Conservation (phyloP, 2,797 vertebrate species). For the Phoeniculus purpureus region DNA sequence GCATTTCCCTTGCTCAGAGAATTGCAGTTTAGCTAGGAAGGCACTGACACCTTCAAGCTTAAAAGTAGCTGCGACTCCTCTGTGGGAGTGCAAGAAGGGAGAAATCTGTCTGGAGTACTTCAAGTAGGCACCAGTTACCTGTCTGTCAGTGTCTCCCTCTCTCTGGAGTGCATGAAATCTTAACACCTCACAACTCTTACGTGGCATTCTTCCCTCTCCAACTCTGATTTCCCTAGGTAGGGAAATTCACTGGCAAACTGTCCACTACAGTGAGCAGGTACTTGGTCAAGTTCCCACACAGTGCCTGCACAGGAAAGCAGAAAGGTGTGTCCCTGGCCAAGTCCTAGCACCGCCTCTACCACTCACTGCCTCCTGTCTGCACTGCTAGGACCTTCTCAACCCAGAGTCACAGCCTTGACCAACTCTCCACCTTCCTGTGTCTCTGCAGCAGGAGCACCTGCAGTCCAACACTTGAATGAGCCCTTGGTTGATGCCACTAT, state of each 20-base stretch:
- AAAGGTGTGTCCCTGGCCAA: background rate
- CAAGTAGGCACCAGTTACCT: background rate
- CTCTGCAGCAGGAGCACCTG: constrained; percentile 73
- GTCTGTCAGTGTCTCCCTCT: background rate
- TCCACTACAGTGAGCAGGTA: background rate
- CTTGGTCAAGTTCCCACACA: background rate
- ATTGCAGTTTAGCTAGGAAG: background rate
- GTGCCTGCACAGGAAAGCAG: background rate
- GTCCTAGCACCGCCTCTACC: background rate
- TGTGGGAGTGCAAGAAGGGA: background rate
- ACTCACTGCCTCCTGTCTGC: background rate
- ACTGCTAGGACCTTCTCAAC: background rate
- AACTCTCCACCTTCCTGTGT: background rate
- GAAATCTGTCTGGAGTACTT: background rate
- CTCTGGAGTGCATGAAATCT: background rate
- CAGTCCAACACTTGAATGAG: constrained; percentile 78
- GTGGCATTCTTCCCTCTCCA: background rate
- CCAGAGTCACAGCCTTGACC: background rate
- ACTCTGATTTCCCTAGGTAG: background rate
- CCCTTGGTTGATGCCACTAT: constrained; percentile 86
- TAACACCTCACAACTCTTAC: background rate
- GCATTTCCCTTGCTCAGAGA: background rate
- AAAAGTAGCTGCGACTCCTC: constrained; percentile 5
- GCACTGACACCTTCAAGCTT: background rate
- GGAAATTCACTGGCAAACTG: background rate